These are phyloP conservation scores for Cyclura pinguis DNA, from an alignment of 2,797 vertebrate species.

Conservation along the genomic window DNA sequence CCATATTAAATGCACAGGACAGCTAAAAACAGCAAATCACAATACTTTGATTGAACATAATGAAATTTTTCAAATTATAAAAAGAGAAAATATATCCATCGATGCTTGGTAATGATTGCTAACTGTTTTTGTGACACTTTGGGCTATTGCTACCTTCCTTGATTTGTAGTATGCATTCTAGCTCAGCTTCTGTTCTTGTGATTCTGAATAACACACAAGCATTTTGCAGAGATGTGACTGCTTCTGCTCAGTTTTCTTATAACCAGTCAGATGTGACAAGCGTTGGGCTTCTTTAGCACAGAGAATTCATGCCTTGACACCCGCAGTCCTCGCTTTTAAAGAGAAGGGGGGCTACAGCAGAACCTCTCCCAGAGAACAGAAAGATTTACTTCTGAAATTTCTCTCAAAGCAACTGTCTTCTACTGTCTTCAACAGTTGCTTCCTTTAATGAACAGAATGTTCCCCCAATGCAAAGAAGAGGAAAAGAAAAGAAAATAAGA, in stretches of 20 bases:
- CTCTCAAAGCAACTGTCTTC: not conserved
- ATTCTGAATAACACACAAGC: too few relatives aligned
- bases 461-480: not conserved
- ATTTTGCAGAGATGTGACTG: too few relatives aligned
- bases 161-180: too few relatives aligned
- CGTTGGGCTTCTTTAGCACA: not conserved
- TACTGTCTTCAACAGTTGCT: constrained; percentile 13
- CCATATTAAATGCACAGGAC: too few relatives aligned
- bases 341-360: not conserved
- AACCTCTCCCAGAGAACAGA: not conserved
- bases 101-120: too few relatives aligned
- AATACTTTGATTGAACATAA: not conserved
- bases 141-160: too few relatives aligned
- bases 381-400: not conserved
- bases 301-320: too few relatives aligned
- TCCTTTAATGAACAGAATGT: constrained; percentile 3
- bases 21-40: not conserved
- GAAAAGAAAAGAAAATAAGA: fast-evolving
- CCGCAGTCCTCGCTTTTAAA: not conserved
- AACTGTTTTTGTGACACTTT: too few relatives aligned
- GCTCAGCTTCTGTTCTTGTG: too few relatives aligned
- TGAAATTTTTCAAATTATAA: not conserved
- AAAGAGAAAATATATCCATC: too few relatives aligned
- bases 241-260: too few relatives aligned
- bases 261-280: too few relatives aligned